Evolutionary conservation across 2,888 invertebrate species (phyloP).

Genomic region (Xylophagus ater): DNA sequence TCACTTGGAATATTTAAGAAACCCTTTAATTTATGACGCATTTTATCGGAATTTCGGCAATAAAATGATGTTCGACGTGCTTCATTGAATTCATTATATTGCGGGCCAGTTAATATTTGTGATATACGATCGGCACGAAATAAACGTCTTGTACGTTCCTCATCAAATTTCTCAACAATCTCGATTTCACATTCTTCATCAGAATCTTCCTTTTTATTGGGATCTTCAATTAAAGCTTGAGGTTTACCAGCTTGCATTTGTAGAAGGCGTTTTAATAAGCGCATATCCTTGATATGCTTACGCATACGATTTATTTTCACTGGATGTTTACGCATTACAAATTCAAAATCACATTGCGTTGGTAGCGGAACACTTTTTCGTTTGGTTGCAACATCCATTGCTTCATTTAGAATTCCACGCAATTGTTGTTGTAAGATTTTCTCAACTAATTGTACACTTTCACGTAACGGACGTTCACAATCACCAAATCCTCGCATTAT

Average conservation of each 20-base stretch:
- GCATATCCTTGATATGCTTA: constrained; percentile 56
- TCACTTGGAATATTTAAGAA: constrained; percentile 55
- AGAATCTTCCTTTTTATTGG: constrained; percentile 40
- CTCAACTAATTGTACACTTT: constrained; percentile 75
- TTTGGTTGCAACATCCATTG: constrained; percentile 53
- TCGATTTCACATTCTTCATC: constrained; percentile 45
- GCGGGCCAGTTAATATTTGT: constrained; percentile 43
- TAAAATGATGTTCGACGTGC: constrained; percentile 67
- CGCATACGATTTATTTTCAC: constrained; percentile 63
- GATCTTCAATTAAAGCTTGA: constrained; percentile 33
- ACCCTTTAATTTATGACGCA: constrained; percentile 46
- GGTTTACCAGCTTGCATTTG: constrained; percentile 33
- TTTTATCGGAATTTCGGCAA: constrained; percentile 42
- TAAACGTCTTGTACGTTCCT: constrained; percentile 34
- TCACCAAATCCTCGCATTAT: constrained; percentile 96
- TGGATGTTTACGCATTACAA: constrained; percentile 71
- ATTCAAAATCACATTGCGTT: constrained; percentile 58
- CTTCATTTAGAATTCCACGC: constrained; percentile 62
- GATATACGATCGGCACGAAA: constrained; percentile 52
- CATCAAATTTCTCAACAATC: constrained; percentile 38
- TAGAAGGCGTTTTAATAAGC: constrained; percentile 33
- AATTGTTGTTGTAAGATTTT: constrained; percentile 74
- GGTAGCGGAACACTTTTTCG: constrained; percentile 50
- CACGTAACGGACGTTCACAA: constrained; percentile 65
- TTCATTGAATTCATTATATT: constrained; percentile 67